These are phyloP conservation scores for Metellina segmentata DNA, from an alignment of 2,888 invertebrate genomes.

Conservation along the genomic window DNA sequence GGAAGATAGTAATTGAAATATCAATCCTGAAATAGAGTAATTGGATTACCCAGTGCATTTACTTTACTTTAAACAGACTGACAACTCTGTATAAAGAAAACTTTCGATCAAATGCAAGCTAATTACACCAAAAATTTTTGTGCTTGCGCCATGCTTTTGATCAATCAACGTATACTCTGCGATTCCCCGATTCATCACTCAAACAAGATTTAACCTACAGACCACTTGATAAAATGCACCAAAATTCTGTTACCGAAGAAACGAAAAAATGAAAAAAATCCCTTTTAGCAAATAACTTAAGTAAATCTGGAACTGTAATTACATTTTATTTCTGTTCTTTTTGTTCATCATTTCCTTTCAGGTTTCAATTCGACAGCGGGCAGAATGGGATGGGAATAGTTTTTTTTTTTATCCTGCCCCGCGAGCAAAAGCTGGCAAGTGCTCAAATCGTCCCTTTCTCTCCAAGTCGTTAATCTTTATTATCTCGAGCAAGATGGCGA, in stretches of 20 bases:
- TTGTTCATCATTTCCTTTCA: constrained; percentile 29
- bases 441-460: constrained; percentile 59
- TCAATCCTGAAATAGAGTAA: background rate
- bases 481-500: constrained; percentile 70
- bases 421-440: constrained; percentile 55
- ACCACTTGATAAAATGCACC: constrained; percentile 40
- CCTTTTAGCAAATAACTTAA: constrained; percentile 64
- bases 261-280: constrained; percentile 2
- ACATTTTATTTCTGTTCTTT: constrained; percentile 23
- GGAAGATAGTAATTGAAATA: background rate
- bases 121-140: background rate
- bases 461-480: constrained; percentile 73
- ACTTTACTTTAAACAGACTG: background rate
- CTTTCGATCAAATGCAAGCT: background rate
- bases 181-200: background rate
- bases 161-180: background rate
- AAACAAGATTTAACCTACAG: constrained; percentile 20
- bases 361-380: constrained; percentile 58
- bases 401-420: constrained; percentile 26
- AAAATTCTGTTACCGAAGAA: constrained; percentile 33
- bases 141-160: background rate
- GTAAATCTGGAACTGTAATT: constrained; percentile 61
- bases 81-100: background rate
- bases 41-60: background rate
- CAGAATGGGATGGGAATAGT: constrained; percentile 25